A percentile compares a stretch with the other conserved stretches of the same genome.
Conservation (phyloP, 2,113 vertebrate genomes). For the Falco punctatus region DNA sequence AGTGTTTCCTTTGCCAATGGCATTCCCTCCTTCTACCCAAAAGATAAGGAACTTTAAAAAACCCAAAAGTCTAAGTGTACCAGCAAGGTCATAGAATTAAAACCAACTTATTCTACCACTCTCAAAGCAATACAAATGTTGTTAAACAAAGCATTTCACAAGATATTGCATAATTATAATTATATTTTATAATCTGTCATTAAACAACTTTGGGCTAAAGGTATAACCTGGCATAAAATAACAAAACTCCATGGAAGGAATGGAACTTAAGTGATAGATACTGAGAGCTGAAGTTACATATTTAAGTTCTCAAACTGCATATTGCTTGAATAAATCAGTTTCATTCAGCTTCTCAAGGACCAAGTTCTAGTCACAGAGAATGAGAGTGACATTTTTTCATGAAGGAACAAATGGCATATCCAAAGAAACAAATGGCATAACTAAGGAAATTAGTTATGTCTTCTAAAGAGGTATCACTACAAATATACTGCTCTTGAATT, state of each 20-base stretch:
- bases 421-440: neutral
- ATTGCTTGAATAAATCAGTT: neutral
- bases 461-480: neutral
- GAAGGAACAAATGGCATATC: neutral
- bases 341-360: neutral
- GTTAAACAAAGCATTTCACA: neutral
- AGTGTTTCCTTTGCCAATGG: neutral
- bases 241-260: neutral
- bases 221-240: neutral
- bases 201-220: neutral
- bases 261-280: neutral
- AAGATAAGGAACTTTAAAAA: neutral
- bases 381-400: neutral
- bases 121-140: neutral
- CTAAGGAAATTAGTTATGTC: neutral
- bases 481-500: neutral
- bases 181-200: neutral
- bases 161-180: neutral
- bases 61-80: neutral
- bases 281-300: neutral
- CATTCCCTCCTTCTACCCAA: neutral
- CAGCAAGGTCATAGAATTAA: neutral
- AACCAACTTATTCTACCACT: neutral
- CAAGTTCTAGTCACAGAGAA: neutral
- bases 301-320: neutral